Base-by-base conservation (phyloP, 2,113 vertebrate genomes). In the Pseudorasbora parva region DNA sequence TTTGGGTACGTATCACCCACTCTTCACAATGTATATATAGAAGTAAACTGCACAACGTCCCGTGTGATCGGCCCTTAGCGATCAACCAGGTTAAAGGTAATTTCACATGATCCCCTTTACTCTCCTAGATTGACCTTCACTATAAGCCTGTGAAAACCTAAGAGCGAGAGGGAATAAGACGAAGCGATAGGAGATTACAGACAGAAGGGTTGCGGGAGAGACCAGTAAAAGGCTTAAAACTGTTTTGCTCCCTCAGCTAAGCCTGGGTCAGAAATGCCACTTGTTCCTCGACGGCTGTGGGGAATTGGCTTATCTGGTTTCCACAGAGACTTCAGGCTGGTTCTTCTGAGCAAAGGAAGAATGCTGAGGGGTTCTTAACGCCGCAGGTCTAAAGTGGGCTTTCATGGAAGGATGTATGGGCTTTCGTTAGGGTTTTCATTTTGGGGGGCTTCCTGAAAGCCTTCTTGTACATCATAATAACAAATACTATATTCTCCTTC, bases 41-140 rank as follows among this genome's bases (percentile, higher is more conserved):
- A n/a, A 41, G 8, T 10, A 17, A 47, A 73, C 21, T 15, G n/a
- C 21, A 15, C 69, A 72, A 5, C 1, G 0, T n/a, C 33, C 33
- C 41, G 69, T 25, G 66, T 23, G 21, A 59, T 59, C 21, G 0
- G 21, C 45, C 14, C 41, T 25, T 27, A 15, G 43, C 37, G 25
- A 88, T 88, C 88, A 84, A 88, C 87, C 86, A 86, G 54, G 86
- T 88, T 85, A 89, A 41, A 87, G 49, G 90, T 94, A 90, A 93
- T 93, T 92, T 93, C 83, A 89, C 88, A 76, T 93, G 93, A 94
- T 93, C 91, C 64, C 90, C 84, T 93, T 91, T 91, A 89, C 92
- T 90, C 88, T 86, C 93, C 89, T 90, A 92, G 91, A 91, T 92
- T 91, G 91, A 90, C 89, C 91, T 90, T 78, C 90, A 91, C 92